Percentiles rank a stretch among this genome's conserved stretches.
These are phyloP conservation scores for Probaryconus sp. DNA, from an alignment of 1,140 invertebrate species.

Conservation along the genomic window DNA sequence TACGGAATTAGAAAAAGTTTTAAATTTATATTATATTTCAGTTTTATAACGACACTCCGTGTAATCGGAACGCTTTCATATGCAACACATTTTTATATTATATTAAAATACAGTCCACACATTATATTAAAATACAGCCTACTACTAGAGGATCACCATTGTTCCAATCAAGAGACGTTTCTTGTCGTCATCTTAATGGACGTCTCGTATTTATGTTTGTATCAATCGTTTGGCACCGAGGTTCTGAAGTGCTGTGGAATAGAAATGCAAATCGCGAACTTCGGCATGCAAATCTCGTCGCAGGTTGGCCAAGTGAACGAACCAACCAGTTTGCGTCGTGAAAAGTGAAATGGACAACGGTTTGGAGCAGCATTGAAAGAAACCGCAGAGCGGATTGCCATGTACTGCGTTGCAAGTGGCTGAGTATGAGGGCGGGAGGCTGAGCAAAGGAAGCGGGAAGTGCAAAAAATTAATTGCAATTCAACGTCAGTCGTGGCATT, in stretches of 20 bases:
- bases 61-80: no score
- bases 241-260: constrained; percentile 72
- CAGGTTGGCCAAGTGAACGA: constrained; percentile 66
- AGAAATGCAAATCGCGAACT: constrained; percentile 78
- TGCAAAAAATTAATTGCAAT: constrained; percentile 75
- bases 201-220: constrained; percentile 76
- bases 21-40: no score
- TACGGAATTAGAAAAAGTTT: no score
- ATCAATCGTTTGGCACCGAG: constrained; percentile 71
- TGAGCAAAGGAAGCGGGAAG: constrained; percentile 7
- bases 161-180: constrained; percentile 50
- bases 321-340: constrained; percentile 49
- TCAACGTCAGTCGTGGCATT: constrained; percentile 69
- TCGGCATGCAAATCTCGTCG: constrained; percentile 77
- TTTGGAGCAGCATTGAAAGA: constrained; percentile 68
- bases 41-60: no score
- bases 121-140: no score
- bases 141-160: constrained; percentile 26
- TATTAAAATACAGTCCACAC: no score
- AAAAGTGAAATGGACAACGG: constrained; percentile 51
- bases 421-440: constrained; percentile 17
- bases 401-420: constrained; percentile 52
- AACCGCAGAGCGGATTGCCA: constrained; percentile 50
- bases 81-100: no score
- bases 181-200: constrained; percentile 35